phyloP scores from a whole-genome alignment of 2,888 invertebrate species.

The Drosophila borborema region DNA sequence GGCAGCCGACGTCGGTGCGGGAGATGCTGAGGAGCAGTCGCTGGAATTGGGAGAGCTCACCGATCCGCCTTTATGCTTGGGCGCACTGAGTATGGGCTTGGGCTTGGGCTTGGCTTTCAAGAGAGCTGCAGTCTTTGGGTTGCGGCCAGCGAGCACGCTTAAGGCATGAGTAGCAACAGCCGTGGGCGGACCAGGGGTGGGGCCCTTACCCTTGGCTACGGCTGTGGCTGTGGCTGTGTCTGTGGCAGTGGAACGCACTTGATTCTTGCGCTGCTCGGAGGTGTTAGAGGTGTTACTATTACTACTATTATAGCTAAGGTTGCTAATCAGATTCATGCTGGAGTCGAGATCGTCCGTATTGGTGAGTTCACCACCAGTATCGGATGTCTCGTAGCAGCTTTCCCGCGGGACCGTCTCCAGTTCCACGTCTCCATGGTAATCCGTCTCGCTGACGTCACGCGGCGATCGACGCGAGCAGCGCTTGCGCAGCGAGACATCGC shows the following conservation, averaged over 20 bases:
- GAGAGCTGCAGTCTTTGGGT: slow-evolving; percentile 80
- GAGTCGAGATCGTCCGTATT: slow-evolving; percentile 83
- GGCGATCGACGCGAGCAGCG: slow-evolving; percentile 56
- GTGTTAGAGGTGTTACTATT: slow-evolving; percentile 84
- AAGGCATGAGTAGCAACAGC: slow-evolving; percentile 51
- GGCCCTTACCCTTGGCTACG: slow-evolving; percentile 26
- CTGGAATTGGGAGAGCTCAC: slow-evolving; percentile 83
- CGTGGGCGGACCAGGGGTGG: slow-evolving; percentile 23
- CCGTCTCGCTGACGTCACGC: slow-evolving; percentile 76
- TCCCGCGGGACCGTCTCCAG: slow-evolving; percentile 71
- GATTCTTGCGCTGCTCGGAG: slow-evolving; percentile 68
- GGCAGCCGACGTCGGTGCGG: slow-evolving; percentile 63
- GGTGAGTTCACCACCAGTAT: slow-evolving; percentile 83
- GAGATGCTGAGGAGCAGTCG: slow-evolving; percentile 80
- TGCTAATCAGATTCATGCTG: slow-evolving; percentile 84
- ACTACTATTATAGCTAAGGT: slow-evolving; percentile 85
- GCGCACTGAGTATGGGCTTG: slow-evolving; percentile 69
- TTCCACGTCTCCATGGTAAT: slow-evolving; percentile 81
- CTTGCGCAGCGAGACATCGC: slow-evolving; percentile 66
- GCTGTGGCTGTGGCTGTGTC: slow-evolving; percentile 35
- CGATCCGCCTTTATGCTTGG: slow-evolving; percentile 73
- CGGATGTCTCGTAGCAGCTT: slow-evolving; percentile 84
- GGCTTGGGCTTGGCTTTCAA: slow-evolving; percentile 71
- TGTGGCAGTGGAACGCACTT: slow-evolving; percentile 34
- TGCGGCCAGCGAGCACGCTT: slow-evolving; percentile 56